Evolutionary conservation across 2,888 invertebrate species (phyloP), one percentile per base, ranked within the genome.

Genomic region (Drosophila nr. fundita): DNA sequence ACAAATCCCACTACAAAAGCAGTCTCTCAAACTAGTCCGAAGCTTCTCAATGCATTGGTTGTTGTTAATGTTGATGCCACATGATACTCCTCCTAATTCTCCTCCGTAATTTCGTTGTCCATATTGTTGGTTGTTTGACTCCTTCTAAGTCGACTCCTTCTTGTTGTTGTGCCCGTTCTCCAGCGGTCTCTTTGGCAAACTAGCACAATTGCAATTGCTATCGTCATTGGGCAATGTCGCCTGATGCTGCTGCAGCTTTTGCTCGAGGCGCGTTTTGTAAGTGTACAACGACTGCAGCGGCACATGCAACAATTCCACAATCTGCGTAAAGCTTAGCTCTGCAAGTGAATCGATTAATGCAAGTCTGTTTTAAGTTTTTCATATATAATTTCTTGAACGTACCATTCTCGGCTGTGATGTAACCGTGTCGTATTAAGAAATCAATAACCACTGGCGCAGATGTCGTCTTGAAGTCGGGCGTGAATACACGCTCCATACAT

Each of bases 391-490:
- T 8, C 2, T 21, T 24, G 21, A 24, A 0, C 58, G 15, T 61
- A 97, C 98, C 97, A 94, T 97, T 97, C 93, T 98, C 98, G 8
- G 97, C 96, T 83, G 96, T 97, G 71, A 99, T 96, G 83, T 96
- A 95, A 66, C 98, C 98, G 94, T 97, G 98, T 91, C 99, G 95
- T 91, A 99, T 96, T 89, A 99, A 94, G 93, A 99, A 99, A 93
- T 99, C 98, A 83, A 99, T 94, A 42, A 97, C 95, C 59, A 98
- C 97, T 52, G 98, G 97, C 74, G 97, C 97, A 92, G 98, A 98
- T 58, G 99, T 99, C 49, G 98, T 98, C 93, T 99, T 99, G 92
- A 98, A 99, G 82, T 97, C 96, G 0, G 96, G 95, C 13, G 96
- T 95, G 50, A 97, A 95, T 65, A 98, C 95, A 91, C 96, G 95